Conservation (phyloP, 2,888 invertebrate species). For the Drosophila siamana region DNA sequence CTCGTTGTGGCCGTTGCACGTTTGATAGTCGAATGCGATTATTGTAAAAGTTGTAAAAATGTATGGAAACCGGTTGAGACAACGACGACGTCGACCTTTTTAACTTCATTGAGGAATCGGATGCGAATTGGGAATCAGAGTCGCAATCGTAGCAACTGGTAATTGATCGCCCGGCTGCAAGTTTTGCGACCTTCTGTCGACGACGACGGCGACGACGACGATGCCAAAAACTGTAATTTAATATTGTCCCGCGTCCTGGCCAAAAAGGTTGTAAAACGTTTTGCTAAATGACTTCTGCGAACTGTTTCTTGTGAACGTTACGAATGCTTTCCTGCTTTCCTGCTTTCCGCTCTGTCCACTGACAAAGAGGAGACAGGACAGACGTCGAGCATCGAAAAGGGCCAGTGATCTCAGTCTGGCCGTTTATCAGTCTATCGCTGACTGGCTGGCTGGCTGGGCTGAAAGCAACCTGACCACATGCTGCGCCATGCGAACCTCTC, state of each 20-base stretch:
- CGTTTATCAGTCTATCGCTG: conserved; percentile 77
- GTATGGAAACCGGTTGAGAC: conserved; percentile 62
- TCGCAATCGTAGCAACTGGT: conserved; percentile 34
- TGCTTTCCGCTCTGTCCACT: conserved; percentile 17
- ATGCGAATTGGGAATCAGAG: conserved; percentile 2
- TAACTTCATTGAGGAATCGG: conserved; percentile 70
- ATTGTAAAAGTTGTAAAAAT: conserved; percentile 70
- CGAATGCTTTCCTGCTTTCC: conserved; percentile 38
- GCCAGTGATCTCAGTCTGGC: conserved; percentile 53
- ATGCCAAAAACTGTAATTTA: conserved; percentile 72
- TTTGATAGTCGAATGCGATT: conserved; percentile 69
- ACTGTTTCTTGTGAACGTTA: conserved; percentile 69
- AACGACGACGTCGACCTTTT: conserved; percentile 23
- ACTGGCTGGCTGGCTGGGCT: conserved; percentile 62
- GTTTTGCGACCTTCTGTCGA: conserved; percentile 47
- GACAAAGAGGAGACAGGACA: conserved; percentile 30
- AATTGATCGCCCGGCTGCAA: conserved; percentile 60
- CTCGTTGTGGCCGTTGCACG: too few species aligned
- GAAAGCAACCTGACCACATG: conserved; percentile 67
- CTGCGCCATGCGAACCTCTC: conserved; percentile 62
- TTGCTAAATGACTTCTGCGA: conserved; percentile 81
- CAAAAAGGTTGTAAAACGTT: conserved; percentile 80
- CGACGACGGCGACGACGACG: conserved; percentile 26
- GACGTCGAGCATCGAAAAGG: too few species aligned
- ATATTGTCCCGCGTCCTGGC: conserved; percentile 67